Conservation (phyloP, 2,113 vertebrate genomes). For the Mellivora capensis region DNA sequence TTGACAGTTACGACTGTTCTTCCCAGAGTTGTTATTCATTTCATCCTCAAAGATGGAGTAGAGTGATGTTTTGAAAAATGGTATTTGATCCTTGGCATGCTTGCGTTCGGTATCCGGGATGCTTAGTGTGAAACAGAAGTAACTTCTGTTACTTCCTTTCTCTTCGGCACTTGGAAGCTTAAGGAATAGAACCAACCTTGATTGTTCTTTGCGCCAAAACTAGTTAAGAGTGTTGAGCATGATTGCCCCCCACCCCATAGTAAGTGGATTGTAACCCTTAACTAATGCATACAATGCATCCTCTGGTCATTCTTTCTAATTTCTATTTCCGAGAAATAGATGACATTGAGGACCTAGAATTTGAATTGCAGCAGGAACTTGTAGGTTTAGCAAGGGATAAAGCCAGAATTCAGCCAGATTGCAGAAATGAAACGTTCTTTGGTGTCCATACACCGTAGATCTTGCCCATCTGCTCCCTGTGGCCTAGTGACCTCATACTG, state of each 20-base stretch:
- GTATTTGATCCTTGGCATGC: not conserved
- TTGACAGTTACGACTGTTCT: not conserved
- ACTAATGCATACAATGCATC: not conserved
- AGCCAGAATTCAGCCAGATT: not conserved
- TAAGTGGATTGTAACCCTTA: not conserved
- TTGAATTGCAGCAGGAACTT: not conserved
- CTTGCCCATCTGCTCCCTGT: not conserved
- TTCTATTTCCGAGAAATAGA: not conserved
- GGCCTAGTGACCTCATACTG: not conserved
- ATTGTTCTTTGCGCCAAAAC: not conserved
- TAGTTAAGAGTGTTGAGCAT: not conserved
- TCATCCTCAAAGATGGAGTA: not conserved
- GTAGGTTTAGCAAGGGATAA: not conserved
- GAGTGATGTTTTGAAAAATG: not conserved
- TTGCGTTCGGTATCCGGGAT: not conserved
- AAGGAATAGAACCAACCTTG: not conserved
- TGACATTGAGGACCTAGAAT: not conserved
- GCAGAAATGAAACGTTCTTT: not conserved
- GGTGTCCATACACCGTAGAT: not conserved
- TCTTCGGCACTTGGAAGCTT: not conserved
- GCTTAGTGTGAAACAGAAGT: not conserved
- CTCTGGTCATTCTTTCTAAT: not conserved
- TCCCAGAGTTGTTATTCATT: not conserved
- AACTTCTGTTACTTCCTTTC: not conserved
- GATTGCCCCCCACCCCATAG: not conserved